Percentiles rank a stretch among this genome's conserved stretches.
Evolutionary conservation across 2,797 vertebrate genomes (phyloP).

Genomic region (Lates japonicus): DNA sequence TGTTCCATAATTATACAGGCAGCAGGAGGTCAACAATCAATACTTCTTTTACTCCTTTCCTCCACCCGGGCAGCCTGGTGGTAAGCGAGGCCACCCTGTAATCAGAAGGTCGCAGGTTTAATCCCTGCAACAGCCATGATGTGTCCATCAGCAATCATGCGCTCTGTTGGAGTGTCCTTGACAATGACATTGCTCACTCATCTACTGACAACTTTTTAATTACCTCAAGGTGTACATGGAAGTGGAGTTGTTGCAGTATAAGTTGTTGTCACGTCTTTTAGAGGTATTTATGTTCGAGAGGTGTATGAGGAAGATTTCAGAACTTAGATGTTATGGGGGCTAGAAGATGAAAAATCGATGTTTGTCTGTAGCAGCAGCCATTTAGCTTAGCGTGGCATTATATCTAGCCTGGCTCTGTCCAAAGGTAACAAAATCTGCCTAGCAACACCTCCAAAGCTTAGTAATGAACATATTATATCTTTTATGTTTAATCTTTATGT

Average conservation of each 20-base stretch:
- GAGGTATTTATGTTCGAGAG: background rate
- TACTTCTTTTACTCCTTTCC: constrained; percentile 58
- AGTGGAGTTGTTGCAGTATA: background rate
- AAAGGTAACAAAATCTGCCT: constrained; percentile 1
- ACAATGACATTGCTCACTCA: constrained; percentile 57
- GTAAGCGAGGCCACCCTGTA: constrained; percentile 40
- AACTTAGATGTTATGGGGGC: background rate
- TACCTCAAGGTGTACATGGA: constrained; percentile 8
- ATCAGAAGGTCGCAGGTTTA: constrained; percentile 69
- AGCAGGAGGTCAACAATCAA: constrained; percentile 68
- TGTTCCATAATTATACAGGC: constrained; percentile 74
- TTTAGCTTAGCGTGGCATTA: background rate
- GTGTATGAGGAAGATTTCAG: background rate
- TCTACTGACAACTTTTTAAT: constrained; percentile 33
- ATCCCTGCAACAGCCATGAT: constrained; percentile 46
- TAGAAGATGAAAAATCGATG: background rate
- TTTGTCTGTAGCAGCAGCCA: background rate
- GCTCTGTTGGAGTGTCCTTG: constrained; percentile 56
- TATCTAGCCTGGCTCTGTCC: background rate
- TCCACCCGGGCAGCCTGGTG: constrained; percentile 51
- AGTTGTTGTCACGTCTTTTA: background rate
- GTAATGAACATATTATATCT: background rate
- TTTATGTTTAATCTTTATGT: background rate
- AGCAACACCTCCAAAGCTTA: background rate
- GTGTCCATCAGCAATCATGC: constrained; percentile 39